Conservation (phyloP, 2,888 invertebrate genomes). For the Meteorus cinctellus region DNA sequence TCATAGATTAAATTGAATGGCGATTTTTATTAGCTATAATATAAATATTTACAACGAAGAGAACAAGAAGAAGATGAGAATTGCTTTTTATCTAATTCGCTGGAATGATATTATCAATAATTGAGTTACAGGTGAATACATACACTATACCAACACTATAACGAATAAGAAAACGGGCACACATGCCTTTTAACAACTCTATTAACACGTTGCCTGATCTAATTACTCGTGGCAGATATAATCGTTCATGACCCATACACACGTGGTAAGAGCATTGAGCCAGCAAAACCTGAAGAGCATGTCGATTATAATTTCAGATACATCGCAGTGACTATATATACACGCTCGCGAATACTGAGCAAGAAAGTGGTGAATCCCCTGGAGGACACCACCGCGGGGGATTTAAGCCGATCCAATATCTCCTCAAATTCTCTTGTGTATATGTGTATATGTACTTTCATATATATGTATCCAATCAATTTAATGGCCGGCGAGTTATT, state of each 20-base stretch:
- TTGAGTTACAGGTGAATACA: neutral
- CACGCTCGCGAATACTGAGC: neutral
- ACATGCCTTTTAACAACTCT: slow-evolving; percentile 52
- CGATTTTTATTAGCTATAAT: neutral
- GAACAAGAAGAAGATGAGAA: neutral
- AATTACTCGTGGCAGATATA: slow-evolving; percentile 52
- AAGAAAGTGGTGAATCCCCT: slow-evolving; percentile 5
- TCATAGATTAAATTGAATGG: slow-evolving; percentile 12
- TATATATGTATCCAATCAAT: slow-evolving; percentile 17
- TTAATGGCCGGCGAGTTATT: slow-evolving; percentile 20
- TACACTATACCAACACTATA: neutral
- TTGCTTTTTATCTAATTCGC: neutral
- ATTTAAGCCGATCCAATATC: slow-evolving; percentile 15
- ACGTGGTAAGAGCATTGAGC: slow-evolving; percentile 3
- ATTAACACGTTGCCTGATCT: slow-evolving; percentile 54
- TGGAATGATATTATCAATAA: slow-evolving; percentile 2
- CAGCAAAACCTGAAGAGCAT: slow-evolving; percentile 24
- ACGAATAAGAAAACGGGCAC: slow-evolving; percentile 43
- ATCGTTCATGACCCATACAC: slow-evolving; percentile 43
- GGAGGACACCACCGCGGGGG: slow-evolving; percentile 12
- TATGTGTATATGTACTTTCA: neutral
- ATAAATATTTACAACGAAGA: neutral
- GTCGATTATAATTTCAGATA: slow-evolving; percentile 26
- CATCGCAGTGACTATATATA: slow-evolving; percentile 6
- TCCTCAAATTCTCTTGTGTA: slow-evolving; percentile 12